Evolutionary conservation across 1,140 invertebrate species (phyloP), one percentile per base, ranked within the genome.

Genomic region (Parapsyche elsis): DNA sequence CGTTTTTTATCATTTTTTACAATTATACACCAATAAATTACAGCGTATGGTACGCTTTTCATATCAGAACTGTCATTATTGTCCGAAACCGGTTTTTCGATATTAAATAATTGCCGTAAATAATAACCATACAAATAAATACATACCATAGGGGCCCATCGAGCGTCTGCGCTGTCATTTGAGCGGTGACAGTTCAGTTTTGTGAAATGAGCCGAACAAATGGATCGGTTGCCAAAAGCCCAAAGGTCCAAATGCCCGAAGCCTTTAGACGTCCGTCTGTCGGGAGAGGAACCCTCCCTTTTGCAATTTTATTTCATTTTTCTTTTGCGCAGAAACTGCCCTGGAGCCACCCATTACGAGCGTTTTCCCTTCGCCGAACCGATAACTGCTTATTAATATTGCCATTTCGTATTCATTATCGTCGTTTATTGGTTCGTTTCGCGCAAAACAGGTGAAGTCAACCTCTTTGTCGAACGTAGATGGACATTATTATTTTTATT

Each of bases 341-440:
- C 49, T 46, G 46, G 46, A 46, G 73, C 73, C 73, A 57, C 73
- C 49, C 73, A 75, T 75, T 75, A 75, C 45, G 19, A n/a, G 14
- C 46, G 73, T 75, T 75, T 75, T 75, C 23, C 45, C 46, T 77
- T 77, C 59, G 75, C 49, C 75, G 73, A 75, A 73, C 53, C 75
- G 73, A 57, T 73, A 73, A 75, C n/a, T 30, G 59, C 75, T 77
- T 77, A 77, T 77, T 77, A 77, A 77, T 77, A 64, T 53, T 44
- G 75, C 75, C 26, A 64, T 77, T 77, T 44, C 44, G 75, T 30
- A 77, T 57, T 77, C 49, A 77, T 77, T 77, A 49, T 44, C 57
- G 49, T 59, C 26, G 46, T 77, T 77, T 77, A 77, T 77, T 77
- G 59, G 53, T 49, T 73, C 59, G 53, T 19, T 45, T 73, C 71